A percentile compares a stretch with the other conserved stretches of the same genome.
Conservation (phyloP, 2,113 vertebrate species). For the Cyprinus carpio region DNA sequence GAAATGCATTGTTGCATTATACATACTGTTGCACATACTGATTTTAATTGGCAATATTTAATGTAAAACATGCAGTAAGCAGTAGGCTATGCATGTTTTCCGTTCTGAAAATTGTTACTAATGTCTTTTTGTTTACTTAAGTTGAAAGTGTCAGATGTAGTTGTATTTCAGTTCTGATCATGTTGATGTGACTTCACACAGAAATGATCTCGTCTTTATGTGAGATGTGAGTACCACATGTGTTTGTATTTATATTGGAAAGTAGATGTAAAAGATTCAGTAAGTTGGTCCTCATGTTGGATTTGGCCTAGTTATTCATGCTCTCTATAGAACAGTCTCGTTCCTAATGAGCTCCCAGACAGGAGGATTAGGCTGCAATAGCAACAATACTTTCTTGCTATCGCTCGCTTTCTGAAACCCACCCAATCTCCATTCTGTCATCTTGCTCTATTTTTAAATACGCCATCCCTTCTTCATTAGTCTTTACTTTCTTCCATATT, state of each 20-base stretch:
- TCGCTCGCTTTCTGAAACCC: background rate
- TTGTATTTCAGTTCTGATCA: too few species aligned
- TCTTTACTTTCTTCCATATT: background rate
- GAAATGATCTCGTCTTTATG: background rate
- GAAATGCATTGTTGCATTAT: too few species aligned
- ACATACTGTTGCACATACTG: too few species aligned
- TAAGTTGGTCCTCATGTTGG: background rate
- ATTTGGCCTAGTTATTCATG: slow-evolving; percentile 13
- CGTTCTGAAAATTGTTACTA: too few species aligned
- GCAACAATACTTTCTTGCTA: background rate
- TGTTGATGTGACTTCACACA: background rate
- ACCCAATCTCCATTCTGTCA: background rate
- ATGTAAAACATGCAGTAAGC: background rate
- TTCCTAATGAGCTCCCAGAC: slow-evolving; percentile 52
- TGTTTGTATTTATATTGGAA: slow-evolving; percentile 8
- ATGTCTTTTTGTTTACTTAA: background rate
- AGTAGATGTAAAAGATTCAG: background rate
- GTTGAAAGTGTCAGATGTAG: background rate
- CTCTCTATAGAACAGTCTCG: slow-evolving; percentile 35
- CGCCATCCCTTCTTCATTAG: background rate
- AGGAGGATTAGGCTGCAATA: slow-evolving; percentile 27
- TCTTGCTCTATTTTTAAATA: background rate
- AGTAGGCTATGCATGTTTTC: background rate
- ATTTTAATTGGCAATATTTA: background rate
- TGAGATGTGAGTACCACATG: background rate